These are phyloP conservation scores for Mobula hypostoma DNA, from an alignment of 2,113 vertebrate genomes.

Conservation along the genomic window DNA sequence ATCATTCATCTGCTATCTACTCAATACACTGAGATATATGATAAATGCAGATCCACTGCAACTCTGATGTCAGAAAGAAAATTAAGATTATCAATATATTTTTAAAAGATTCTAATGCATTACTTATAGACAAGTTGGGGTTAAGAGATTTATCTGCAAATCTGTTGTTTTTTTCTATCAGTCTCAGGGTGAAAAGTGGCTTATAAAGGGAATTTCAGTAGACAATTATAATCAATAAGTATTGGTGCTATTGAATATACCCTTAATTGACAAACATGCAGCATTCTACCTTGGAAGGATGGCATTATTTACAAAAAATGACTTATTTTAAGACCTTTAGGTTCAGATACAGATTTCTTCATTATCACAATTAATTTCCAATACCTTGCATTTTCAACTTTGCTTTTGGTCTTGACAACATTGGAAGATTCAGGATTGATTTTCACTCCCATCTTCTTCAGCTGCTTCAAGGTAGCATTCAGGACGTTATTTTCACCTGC, in stretches of 20 bases:
- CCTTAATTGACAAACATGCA: not conserved
- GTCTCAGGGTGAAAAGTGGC: not conserved
- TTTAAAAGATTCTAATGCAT: not conserved
- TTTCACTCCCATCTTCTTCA: constrained; percentile 75
- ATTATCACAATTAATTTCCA: not conserved
- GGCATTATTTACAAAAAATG: not conserved
- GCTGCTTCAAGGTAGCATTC: constrained; percentile 72
- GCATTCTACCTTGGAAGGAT: not conserved
- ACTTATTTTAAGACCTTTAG: not conserved
- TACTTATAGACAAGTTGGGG: not conserved
- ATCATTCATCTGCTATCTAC: not conserved
- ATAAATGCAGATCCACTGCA: not conserved
- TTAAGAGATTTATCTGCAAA: not conserved
- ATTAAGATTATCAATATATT: too few species aligned
- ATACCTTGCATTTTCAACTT: constrained; percentile 81
- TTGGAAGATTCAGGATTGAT: constrained; percentile 55
- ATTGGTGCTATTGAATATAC: not conserved
- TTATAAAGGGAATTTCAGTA: not conserved
- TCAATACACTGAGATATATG: not conserved
- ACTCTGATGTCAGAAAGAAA: not conserved
- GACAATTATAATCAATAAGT: not conserved
- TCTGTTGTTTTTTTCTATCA: not conserved
- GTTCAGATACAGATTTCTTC: constrained; percentile 35
- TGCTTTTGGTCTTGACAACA: constrained; percentile 50
- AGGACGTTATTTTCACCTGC: constrained; percentile 63